A percentile compares a stretch with the other conserved stretches of the same genome.
phyloP scores from a whole-genome alignment of 2,797 vertebrate species.

The Sebastes itinus region DNA sequence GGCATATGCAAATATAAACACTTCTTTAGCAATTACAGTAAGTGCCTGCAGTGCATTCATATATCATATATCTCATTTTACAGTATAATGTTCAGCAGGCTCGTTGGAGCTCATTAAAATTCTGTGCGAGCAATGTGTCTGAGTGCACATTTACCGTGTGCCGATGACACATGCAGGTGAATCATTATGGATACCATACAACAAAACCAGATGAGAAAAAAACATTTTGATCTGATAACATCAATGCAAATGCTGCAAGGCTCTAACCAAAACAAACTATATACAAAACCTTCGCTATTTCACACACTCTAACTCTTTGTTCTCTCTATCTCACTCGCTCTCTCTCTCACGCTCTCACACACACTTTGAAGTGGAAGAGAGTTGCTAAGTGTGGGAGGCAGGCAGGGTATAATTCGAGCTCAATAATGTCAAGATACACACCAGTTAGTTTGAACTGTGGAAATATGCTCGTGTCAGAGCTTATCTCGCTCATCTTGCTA shows the following conservation, averaged over 20 bases:
- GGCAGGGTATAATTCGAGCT: slow-evolving; percentile 57
- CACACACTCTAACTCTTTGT: slow-evolving; percentile 34
- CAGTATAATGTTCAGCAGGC: slow-evolving; percentile 14
- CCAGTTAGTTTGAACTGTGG: slow-evolving; percentile 62
- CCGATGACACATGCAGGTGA: slow-evolving; percentile 27
- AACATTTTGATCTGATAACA: slow-evolving; percentile 21
- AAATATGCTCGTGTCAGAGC: slow-evolving; percentile 65
- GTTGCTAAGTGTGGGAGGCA: slow-evolving; percentile 63
- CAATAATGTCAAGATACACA: slow-evolving; percentile 67
- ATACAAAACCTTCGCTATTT: slow-evolving; percentile 3
- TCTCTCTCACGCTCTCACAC: background rate
- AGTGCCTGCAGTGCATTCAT: background rate
- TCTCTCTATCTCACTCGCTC: background rate
- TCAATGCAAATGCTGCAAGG: slow-evolving; percentile 36
- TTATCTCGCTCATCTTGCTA: slow-evolving; percentile 59
- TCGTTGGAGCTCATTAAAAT: slow-evolving; percentile 23
- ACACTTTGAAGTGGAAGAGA: slow-evolving; percentile 67
- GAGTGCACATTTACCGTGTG: background rate
- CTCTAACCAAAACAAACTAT: slow-evolving; percentile 35
- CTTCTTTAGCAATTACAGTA: slow-evolving; percentile 13
- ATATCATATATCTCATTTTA: slow-evolving; percentile 21
- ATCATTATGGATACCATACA: slow-evolving; percentile 10
- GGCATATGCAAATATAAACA: slow-evolving; percentile 6
- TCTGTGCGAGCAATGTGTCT: background rate
- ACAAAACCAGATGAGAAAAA: slow-evolving; percentile 4